These are phyloP conservation scores for Drosophila kurseongensis DNA, from an alignment of 1,140 invertebrate genomes.

Conservation along the genomic window DNA sequence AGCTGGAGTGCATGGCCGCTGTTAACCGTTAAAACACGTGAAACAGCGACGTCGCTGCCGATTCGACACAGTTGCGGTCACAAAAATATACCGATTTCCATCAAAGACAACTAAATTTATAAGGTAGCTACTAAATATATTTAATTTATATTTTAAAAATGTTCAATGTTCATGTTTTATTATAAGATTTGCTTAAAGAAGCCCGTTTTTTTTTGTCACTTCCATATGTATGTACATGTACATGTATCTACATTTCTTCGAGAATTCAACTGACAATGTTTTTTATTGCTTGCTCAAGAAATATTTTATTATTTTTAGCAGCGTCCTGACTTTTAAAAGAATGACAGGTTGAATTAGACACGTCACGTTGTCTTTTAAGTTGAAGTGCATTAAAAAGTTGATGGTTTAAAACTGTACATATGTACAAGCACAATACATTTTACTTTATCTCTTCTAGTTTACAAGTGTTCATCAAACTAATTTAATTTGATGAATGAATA, in stretches of 20 bases:
- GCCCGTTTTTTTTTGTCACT: not conserved
- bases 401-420: not conserved
- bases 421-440: too few species aligned
- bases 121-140: too few species aligned
- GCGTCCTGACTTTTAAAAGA: not conserved
- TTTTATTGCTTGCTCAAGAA: conserved; percentile 7
- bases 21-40: conserved; percentile 75
- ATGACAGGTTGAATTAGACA: not conserved
- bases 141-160: too few species aligned
- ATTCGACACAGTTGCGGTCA: conserved; percentile 25
- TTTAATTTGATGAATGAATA: not conserved
- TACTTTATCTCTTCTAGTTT: too few species aligned
- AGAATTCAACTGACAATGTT: not conserved
- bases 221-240: too few species aligned
- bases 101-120: too few species aligned
- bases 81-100: not conserved
- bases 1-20: conserved; percentile 33
- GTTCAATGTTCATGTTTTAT: too few species aligned
- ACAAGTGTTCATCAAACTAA: too few species aligned
- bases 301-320: not conserved
- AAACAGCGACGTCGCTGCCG: conserved; percentile 18
- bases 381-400: not conserved
- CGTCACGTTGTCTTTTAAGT: not conserved
- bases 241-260: not conserved
- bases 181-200: not conserved